Base-by-base conservation (phyloP, 2,797 vertebrate genomes). In the Todus mexicanus region DNA sequence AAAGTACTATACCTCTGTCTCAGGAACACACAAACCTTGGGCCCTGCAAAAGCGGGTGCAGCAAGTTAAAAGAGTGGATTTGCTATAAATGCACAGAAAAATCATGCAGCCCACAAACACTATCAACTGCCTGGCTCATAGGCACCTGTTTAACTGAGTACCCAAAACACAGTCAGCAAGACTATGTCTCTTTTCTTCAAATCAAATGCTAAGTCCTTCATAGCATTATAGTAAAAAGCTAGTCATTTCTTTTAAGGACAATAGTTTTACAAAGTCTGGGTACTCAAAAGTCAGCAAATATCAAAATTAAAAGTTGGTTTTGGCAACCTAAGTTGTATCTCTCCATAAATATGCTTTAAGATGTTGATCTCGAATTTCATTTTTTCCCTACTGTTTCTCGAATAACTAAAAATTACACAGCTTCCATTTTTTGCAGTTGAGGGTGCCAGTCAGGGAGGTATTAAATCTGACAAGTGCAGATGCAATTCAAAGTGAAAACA, bases 41-140 rank as follows among this genome's bases (percentile, higher is more conserved):
- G 16, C 16, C 5, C 43, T 63, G 43, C 18, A 57, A 9, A 19
- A 53, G n/a, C 6, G 3, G 33, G 14, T 50, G n/a, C 70, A 66
- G 47, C 31, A 57, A n/a, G 17, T 21, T 10, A 40, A 61, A 27
- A 79, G 12, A 43, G 25, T 20, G 21, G n/a, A n/a, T 66, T 73
- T 64, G 27, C 17, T 37, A 15, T 15, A 57, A 91, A 45, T 4
- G 18, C 35, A 57, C 37, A 45, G 45, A 35, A 64, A 35, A 60
- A 14, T 70, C 3, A 1, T 15, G 47, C 20, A 31, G 57, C 42
- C 23, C n/a, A 9, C 1, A 0, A 61, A 51, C 26, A 8, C 25
- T 11, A 13, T 0, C 12, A 70, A 31, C 43, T 27, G 26, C 38
- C 25, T 50, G 20, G 23, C 29, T 33, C 22, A 20, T 6, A 45